phyloP scores from a whole-genome alignment of 2,888 invertebrate species.

The Panopea generosa region DNA sequence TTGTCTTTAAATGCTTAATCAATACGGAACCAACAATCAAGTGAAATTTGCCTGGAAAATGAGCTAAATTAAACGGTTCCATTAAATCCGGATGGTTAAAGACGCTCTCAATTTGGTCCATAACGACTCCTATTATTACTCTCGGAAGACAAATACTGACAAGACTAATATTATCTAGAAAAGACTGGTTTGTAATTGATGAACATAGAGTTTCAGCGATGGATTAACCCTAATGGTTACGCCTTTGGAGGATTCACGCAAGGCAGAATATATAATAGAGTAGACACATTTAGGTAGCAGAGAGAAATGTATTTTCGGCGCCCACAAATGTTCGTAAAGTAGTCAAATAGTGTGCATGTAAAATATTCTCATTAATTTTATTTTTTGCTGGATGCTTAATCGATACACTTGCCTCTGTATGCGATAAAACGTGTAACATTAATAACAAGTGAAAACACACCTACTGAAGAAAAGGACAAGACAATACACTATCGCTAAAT shows the following conservation, averaged over 20 bases:
- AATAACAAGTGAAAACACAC: too few relatives aligned
- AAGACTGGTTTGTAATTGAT: slow-evolving; percentile 32
- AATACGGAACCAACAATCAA: slow-evolving; percentile 54
- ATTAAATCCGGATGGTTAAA: slow-evolving; percentile 49
- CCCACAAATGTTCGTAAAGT: too few relatives aligned
- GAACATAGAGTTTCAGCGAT: slow-evolving; percentile 33
- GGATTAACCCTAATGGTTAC: slow-evolving; percentile 23
- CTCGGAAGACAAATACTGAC: slow-evolving; percentile 38
- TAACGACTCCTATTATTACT: slow-evolving; percentile 47
- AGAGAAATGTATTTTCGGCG: too few relatives aligned
- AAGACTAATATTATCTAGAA: slow-evolving; percentile 39
- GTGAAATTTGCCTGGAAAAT: slow-evolving; percentile 52
- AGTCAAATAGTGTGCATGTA: background rate
- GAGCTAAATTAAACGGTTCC: slow-evolving; percentile 54
- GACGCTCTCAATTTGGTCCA: slow-evolving; percentile 33
- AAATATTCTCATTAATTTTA: slow-evolving; percentile 2
- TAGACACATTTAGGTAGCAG: too few relatives aligned
- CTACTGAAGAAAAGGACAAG: too few relatives aligned
- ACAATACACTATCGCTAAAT: too few relatives aligned
- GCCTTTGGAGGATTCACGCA: slow-evolving; percentile 15
- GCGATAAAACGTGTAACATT: too few relatives aligned
- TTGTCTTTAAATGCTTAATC: slow-evolving; percentile 55
- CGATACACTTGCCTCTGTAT: too few relatives aligned
- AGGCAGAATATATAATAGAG: too few relatives aligned
- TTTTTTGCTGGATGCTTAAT: slow-evolving; percentile 1